phyloP scores from a whole-genome alignment of 2,113 vertebrate species.

The Gracilinanus agilis region DNA sequence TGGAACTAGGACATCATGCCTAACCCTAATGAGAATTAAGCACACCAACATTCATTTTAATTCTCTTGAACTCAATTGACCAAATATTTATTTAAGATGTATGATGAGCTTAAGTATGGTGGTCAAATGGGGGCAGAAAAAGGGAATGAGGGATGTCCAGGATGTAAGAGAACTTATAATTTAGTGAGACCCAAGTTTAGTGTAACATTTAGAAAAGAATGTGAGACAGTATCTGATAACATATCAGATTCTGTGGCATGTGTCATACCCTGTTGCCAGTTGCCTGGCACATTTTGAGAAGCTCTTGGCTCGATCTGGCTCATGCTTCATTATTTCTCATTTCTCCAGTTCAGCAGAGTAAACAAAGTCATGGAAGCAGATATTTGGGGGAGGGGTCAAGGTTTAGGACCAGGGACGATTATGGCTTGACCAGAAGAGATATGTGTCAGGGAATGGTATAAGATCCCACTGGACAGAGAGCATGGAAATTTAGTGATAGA shows the following conservation, averaged over 20 bases:
- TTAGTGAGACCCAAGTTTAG: background rate
- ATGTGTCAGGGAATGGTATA: background rate
- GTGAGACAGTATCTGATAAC: background rate
- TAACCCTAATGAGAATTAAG: too few relatives aligned
- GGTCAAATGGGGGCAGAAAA: too few relatives aligned
- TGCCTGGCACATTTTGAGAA: background rate
- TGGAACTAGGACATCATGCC: too few relatives aligned
- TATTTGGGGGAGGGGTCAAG: background rate
- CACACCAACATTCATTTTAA: too few relatives aligned
- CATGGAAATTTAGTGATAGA: background rate
- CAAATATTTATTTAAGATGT: too few relatives aligned
- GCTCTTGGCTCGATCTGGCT: background rate
- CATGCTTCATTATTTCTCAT: background rate
- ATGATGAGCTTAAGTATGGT: too few relatives aligned
- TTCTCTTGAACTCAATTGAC: too few relatives aligned
- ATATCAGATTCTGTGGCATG: background rate
- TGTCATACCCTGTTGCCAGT: background rate
- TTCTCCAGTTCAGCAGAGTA: background rate
- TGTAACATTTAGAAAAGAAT: background rate
- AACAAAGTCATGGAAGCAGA: background rate
- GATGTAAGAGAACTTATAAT: background rate
- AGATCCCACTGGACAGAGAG: background rate
- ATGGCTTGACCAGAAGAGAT: background rate
- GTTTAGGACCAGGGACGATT: background rate
- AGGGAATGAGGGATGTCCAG: background rate